These are phyloP conservation scores for Machimus rusticus DNA, from an alignment of 2,888 invertebrate species.

Conservation along the genomic window DNA sequence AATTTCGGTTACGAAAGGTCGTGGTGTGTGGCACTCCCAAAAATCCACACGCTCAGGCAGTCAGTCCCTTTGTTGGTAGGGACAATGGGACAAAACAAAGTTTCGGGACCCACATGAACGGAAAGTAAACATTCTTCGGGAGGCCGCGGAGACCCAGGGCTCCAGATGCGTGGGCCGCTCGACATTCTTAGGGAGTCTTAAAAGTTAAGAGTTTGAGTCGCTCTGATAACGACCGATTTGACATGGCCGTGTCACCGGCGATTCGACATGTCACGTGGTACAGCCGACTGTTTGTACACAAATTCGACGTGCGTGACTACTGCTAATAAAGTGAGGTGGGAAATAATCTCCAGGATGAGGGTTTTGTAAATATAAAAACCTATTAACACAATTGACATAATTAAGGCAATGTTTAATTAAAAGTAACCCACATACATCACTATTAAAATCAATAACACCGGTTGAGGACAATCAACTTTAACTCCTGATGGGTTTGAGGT, in stretches of 20 bases:
- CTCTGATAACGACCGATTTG: not conserved
- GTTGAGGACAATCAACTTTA: not conserved
- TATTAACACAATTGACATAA: not conserved
- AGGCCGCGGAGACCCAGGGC: not conserved
- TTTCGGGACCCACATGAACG: not conserved
- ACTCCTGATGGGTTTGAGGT: too few relatives aligned
- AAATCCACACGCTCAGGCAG: not conserved
- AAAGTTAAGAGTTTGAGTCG: not conserved
- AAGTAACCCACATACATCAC: not conserved
- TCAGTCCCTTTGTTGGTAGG: not conserved
- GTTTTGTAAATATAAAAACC: not conserved
- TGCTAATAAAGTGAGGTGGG: not conserved
- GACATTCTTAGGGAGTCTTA: not conserved
- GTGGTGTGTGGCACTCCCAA: conserved; percentile 17
- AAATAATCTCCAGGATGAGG: not conserved
- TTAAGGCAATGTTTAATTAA: not conserved
- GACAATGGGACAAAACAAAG: not conserved
- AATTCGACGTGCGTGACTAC: not conserved
- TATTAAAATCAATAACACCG: not conserved
- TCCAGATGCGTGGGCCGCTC: not conserved
- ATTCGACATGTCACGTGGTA: not conserved
- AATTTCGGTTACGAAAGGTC: not conserved
- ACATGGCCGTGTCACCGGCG: not conserved
- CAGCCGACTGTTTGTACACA: not conserved
- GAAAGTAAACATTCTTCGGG: not conserved